A percentile compares a stretch with the other conserved stretches of the same genome.
Evolutionary conservation across 2,888 invertebrate species (phyloP).

Genomic region (Leptogaster cylindrica): DNA sequence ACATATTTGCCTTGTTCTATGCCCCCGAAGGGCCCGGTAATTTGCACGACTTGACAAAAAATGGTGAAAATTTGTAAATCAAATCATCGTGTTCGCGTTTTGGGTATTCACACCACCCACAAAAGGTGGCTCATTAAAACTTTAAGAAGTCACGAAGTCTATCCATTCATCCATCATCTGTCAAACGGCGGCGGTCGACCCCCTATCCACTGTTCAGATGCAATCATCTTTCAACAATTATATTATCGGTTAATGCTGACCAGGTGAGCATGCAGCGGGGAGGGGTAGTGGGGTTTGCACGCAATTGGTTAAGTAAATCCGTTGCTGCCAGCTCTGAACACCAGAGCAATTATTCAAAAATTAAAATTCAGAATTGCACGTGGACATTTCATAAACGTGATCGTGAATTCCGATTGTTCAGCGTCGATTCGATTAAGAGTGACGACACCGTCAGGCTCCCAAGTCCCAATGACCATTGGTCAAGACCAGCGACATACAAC

Average conservation of each 20-base stretch:
- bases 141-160: slow-evolving; percentile 11
- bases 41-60: too few species aligned
- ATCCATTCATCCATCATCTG: slow-evolving; percentile 33
- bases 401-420: slow-evolving; percentile 16
- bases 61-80: too few species aligned
- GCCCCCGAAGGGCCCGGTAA: too few species aligned
- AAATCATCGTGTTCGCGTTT: slow-evolving; percentile 21
- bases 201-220: slow-evolving; percentile 29
- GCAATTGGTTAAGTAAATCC: slow-evolving; percentile 18
- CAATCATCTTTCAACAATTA: slow-evolving; percentile 35
- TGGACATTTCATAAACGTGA: slow-evolving; percentile 27
- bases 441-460: slow-evolving; percentile 1
- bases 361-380: slow-evolving; percentile 33
- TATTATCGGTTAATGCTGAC: slow-evolving; percentile 1
- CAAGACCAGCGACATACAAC: neutral
- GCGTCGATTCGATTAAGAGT: neutral
- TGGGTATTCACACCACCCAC: slow-evolving; percentile 22
- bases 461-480: neutral
- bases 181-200: slow-evolving; percentile 31
- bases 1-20: too few species aligned
- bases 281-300: neutral
- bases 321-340: slow-evolving; percentile 23
- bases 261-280: neutral
- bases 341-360: slow-evolving; percentile 32
- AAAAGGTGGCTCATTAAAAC: neutral